Base-by-base conservation (phyloP, 2,113 vertebrate genomes). In the Vombatus ursinus region DNA sequence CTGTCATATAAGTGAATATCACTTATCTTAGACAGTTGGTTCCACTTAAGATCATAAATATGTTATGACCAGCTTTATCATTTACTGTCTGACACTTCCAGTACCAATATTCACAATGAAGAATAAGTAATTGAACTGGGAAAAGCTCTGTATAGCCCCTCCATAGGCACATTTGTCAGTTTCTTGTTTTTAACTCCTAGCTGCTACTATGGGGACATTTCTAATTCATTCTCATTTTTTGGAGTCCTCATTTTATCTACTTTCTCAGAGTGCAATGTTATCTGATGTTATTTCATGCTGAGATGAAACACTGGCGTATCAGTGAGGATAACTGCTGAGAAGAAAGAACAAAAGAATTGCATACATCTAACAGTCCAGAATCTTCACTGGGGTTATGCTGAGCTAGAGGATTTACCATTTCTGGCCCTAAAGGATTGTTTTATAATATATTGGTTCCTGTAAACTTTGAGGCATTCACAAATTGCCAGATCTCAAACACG, bases 271-370 rank as follows among this genome's bases (percentile, higher is more conserved):
- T 94, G 93, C 84, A 95, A 77, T 95, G 93, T 98, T 99, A 98
- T 98, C 96, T 98, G 98, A 98, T 97, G 93, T 96, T 98, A 97
- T 98, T 98, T 98, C 98, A 98, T 94, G 97, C 98, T 98, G 98
- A 97, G 98, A 98, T 98, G 96, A 98, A 98, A 98, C 95, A 96
- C 92, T 97, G 97, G 96, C 96, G 1, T 97, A 97, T 97, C 97
- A 97, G 97, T 96, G 95, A 94, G 97, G 94, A 97, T 98, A 98
- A 97, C 97, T 98, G 97, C 98, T 98, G 98, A 98, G 98, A 97
- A 98, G 97, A 97, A 98, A 98, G 97, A 98, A 98, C 96, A 98
- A 98, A 98, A 98, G 93, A 94, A 98, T 97, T 95, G 53, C 95
- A 97, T 84, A 94, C 96, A 98, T 98, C 96, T 98, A 97, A 98